These are phyloP conservation scores for Dicyrtomina minuta DNA, from an alignment of 2,888 invertebrate species.

Conservation along the genomic window DNA sequence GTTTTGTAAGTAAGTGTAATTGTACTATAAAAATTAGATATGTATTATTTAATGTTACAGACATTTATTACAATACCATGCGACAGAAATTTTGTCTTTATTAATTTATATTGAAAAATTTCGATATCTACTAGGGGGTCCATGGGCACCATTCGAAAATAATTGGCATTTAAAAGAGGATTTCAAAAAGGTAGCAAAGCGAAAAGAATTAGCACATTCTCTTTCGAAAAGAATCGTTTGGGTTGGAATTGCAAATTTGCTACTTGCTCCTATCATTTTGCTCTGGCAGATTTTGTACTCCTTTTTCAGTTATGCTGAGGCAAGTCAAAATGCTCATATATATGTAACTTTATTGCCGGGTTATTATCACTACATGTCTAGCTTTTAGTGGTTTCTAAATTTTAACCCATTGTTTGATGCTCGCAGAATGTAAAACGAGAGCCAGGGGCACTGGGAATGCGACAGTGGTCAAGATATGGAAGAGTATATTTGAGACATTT, in stretches of 20 bases:
- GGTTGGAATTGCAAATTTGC: slow-evolving; percentile 78
- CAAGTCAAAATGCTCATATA: slow-evolving; percentile 56
- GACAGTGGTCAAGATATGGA: slow-evolving; percentile 91
- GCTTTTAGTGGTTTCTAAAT: no score
- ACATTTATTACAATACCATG: no score
- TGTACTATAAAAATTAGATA: no score
- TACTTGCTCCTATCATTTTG: slow-evolving; percentile 84
- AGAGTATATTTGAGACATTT: slow-evolving; percentile 92
- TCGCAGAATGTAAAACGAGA: slow-evolving; percentile 76
- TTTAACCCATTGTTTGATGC: no score
- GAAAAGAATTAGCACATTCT: slow-evolving; percentile 74
- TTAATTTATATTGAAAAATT: no score
- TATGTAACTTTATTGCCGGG: no score
- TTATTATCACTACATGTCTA: no score
- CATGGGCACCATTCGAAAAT: slow-evolving; percentile 84
- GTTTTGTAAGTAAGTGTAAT: slow-evolving; percentile 92
- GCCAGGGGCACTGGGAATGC: slow-evolving; percentile 80
- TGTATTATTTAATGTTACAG: no score
- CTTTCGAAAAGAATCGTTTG: slow-evolving; percentile 73
- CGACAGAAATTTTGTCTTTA: no score
- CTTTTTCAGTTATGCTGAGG: slow-evolving; percentile 89
- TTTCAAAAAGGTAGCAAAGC: slow-evolving; percentile 76
- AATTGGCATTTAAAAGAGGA: slow-evolving; percentile 93
- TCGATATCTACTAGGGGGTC: no score
- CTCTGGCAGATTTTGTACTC: slow-evolving; percentile 92